A percentile compares a stretch with the other conserved stretches of the same genome.
Evolutionary conservation across 2,797 vertebrate species (phyloP).

Genomic region (Acrossocheilus fasciatus): DNA sequence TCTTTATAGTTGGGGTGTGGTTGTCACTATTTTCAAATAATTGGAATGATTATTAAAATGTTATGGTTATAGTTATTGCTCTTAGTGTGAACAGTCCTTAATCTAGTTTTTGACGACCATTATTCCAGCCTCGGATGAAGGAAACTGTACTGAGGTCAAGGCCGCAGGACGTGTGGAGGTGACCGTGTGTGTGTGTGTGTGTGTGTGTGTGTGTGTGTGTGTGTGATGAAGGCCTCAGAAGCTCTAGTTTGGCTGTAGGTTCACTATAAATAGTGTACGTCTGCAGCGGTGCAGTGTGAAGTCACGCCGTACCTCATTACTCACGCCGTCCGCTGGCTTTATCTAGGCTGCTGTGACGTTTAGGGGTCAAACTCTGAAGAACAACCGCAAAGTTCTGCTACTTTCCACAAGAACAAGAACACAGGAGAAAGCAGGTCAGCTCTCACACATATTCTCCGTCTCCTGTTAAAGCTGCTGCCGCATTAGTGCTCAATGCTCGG

Average conservation of each 20-base stretch:
- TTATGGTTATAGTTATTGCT: not conserved
- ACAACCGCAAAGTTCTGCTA: slow-evolving; percentile 45
- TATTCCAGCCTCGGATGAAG: slow-evolving; percentile 25
- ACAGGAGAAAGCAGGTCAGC: slow-evolving; percentile 46
- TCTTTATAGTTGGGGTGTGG: not conserved
- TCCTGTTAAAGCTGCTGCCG: slow-evolving; percentile 12
- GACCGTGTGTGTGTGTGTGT: not conserved
- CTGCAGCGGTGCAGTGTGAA: slow-evolving; percentile 27
- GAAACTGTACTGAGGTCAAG: slow-evolving; percentile 21
- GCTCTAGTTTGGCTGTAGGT: slow-evolving; percentile 41
- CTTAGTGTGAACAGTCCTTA: not conserved
- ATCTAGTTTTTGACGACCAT: slow-evolving; percentile 4
- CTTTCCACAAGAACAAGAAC: slow-evolving; percentile 48
- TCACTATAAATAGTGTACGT: slow-evolving; percentile 54
- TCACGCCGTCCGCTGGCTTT: slow-evolving; percentile 40
- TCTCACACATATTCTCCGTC: not conserved
- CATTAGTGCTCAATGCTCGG: slow-evolving; percentile 8
- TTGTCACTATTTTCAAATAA: not conserved
- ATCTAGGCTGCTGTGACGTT: slow-evolving; percentile 58
- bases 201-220: slow-evolving; percentile 30
- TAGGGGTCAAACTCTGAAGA: slow-evolving; percentile 49
- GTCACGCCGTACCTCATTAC: slow-evolving; percentile 39
- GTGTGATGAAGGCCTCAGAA: slow-evolving; percentile 27
- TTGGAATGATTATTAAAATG: not conserved
- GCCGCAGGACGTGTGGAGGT: not conserved